Evolutionary conservation across 2,888 invertebrate species (phyloP), one percentile per base, ranked within the genome.

Genomic region (Beris chalybata): DNA sequence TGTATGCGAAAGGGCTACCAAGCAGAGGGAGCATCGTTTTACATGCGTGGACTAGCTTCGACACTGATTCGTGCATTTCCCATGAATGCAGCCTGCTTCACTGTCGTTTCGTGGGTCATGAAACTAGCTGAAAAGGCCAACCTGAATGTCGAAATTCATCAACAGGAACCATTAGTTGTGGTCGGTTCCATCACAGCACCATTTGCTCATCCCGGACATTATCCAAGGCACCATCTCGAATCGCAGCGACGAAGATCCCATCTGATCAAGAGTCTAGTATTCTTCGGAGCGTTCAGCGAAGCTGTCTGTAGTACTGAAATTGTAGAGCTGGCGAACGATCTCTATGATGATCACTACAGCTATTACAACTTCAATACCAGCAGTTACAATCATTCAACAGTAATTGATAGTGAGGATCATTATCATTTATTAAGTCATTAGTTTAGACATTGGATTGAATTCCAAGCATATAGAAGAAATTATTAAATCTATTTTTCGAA

Each of bases 51-150:
- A 0, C 76, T 95, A 0, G 85, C 85, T 22, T 89, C 94, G 0
- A 91, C 95, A 1, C 80, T 94, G 48, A 75, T 94, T 55, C 85
- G 97, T 52, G 95, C 97, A 0, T 96, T 97, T 79, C 93, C 96
- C 1, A 91, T 92, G 69, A 97, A 97, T 78, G 97, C 95, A 0
- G 93, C 92, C 4, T 94, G 93, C 68, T 96, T 97, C 78, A 86
- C 92, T 43, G 92, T 92, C 0, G 94, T 95, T 64, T 88, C 89
- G 30, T 91, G 90, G 89, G 87, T 89, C 3, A 86, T 93, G 78
- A 73, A 73, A 61, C 65, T 70, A 54, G 68, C 72, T n/a, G 67
- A 70, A 52, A 68, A 65, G 52, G 48, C 56, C n/a, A 45, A 66
- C 45, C 29, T 70, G 13, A 44, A 66, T 50, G 47, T 71, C 5